A percentile compares a stretch with the other conserved stretches of the same genome.
Conservation (phyloP, 1,140 invertebrate genomes). For the Kradibia gibbosae region DNA sequence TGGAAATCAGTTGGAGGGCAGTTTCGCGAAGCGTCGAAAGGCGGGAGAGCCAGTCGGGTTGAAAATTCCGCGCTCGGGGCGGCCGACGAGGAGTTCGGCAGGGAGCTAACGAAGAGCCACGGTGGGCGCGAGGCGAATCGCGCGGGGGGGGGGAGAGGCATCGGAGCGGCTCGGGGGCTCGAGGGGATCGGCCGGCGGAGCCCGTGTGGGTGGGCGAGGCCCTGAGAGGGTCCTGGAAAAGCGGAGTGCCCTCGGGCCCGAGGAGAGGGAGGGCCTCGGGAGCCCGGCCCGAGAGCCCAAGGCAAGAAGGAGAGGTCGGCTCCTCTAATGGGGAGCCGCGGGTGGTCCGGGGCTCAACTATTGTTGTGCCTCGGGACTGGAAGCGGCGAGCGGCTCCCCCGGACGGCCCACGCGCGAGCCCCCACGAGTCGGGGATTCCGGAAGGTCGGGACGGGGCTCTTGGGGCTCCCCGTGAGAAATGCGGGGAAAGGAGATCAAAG, state of each 20-base stretch:
- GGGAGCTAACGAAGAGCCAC: no score
- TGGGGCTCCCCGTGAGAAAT: background rate
- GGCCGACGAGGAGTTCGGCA: no score
- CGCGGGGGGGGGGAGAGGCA: no score
- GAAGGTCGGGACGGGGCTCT: no score
- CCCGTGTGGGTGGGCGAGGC: background rate
- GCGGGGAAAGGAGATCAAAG: slow-evolving; percentile 29
- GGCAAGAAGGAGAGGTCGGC: slow-evolving; percentile 17
- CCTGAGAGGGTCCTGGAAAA: background rate
- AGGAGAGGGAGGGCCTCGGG: background rate
- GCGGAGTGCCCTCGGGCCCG: background rate
- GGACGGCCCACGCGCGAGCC: no score
- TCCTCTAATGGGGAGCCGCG: slow-evolving; percentile 64
- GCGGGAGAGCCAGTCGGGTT: no score
- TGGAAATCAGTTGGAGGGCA: no score
- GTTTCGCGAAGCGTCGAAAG: no score
- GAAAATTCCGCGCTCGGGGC: no score
- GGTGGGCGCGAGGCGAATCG: no score
- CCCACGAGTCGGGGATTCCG: no score
- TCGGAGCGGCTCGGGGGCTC: no score
- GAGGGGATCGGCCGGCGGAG: background rate
- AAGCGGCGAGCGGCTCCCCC: slow-evolving; percentile 52
- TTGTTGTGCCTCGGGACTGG: slow-evolving; percentile 64
- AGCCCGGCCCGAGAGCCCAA: background rate
- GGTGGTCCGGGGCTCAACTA: slow-evolving; percentile 68